Conservation (phyloP, 1,140 invertebrate species). For the Caligus rogercresseyi region DNA sequence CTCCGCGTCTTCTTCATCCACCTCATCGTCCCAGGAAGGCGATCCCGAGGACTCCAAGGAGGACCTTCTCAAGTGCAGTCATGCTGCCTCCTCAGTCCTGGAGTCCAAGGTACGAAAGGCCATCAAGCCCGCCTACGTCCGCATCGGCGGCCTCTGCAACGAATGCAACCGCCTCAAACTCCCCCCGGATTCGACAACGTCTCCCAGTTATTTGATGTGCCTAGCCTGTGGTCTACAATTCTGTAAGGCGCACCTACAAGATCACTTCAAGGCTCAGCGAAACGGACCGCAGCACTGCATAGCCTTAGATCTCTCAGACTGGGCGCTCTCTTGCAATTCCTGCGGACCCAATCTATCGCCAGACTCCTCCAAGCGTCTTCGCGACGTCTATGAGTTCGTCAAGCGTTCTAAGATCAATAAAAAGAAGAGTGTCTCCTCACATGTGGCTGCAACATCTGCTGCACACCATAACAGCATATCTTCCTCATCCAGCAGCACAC, state of each 20-base stretch:
- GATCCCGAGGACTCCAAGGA: neutral
- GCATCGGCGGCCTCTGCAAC: neutral
- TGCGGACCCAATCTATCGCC: neutral
- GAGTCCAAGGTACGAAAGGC: neutral
- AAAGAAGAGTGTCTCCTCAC: too few relatives aligned
- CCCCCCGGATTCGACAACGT: neutral
- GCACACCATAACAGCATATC: too few relatives aligned
- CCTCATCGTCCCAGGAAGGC: neutral
- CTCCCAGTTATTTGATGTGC: neutral
- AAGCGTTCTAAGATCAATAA: constrained; percentile 1
- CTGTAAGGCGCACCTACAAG: neutral
- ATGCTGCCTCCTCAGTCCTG: neutral
- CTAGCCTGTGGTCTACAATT: constrained; percentile 4
- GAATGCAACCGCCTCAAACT: neutral
- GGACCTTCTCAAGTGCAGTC: neutral
- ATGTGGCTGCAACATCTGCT: too few relatives aligned
- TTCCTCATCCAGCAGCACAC: neutral
- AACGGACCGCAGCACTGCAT: neutral
- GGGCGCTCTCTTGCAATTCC: neutral
- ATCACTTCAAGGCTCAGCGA: neutral
- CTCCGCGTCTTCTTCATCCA: too few relatives aligned
- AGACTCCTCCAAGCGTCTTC: constrained; percentile 3
- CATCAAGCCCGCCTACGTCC: neutral
- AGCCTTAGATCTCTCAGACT: neutral
- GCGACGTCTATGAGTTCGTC: neutral